Conservation (phyloP, 2,113 vertebrate species). For the Thermophis baileyi region DNA sequence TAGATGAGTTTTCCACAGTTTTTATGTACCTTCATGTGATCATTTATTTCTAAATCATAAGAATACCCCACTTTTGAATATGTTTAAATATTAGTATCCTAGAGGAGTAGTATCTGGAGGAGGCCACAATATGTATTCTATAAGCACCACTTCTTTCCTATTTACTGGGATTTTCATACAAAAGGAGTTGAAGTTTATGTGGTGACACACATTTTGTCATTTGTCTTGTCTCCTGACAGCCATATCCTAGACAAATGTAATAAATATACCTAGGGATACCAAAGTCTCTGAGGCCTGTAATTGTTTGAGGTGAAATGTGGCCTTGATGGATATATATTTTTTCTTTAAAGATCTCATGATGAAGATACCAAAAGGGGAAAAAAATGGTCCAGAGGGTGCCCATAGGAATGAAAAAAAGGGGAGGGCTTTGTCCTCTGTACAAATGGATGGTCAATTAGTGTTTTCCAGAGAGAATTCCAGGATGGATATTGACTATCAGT, state of each 20-base stretch:
- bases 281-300: not conserved
- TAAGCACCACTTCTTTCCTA: not conserved
- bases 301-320: not conserved
- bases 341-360: not conserved
- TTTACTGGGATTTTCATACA: not conserved
- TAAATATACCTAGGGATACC: not conserved
- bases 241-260: not conserved
- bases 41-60: not conserved
- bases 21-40: not conserved
- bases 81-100: not conserved
- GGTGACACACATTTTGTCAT: not conserved
- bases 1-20: not conserved
- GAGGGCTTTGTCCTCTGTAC: not conserved
- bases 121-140: not conserved
- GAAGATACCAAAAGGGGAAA: not conserved
- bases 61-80: not conserved
- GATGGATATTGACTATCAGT: not conserved
- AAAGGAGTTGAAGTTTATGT: not conserved
- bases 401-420: not conserved
- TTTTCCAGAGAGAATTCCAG: not conserved
- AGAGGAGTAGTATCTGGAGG: not conserved
- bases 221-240: not conserved
- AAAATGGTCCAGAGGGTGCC: not conserved
- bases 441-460: not conserved
- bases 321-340: not conserved